Conservation (phyloP, 2,888 invertebrate genomes). For the Mythimna lalbum region DNA sequence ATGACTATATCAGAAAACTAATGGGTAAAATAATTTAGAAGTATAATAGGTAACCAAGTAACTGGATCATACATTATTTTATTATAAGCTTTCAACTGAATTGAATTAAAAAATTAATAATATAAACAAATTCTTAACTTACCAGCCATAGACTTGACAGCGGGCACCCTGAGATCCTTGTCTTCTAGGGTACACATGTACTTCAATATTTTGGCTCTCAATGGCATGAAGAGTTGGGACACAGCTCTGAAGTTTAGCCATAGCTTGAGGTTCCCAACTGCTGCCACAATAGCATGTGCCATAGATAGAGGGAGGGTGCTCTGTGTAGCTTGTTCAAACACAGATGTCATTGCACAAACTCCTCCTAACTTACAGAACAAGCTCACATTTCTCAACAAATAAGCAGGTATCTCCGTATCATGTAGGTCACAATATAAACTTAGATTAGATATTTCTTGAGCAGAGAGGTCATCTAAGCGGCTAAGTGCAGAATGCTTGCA, state of each 20-base stretch:
- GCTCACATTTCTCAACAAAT: constrained; percentile 97
- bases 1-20: neutral
- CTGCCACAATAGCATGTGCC: constrained; percentile 97
- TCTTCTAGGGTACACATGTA: constrained; percentile 98
- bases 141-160: constrained; percentile 98
- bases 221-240: constrained; percentile 96
- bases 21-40: too few relatives aligned
- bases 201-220: constrained; percentile 96
- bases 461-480: constrained; percentile 95
- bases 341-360: constrained; percentile 95
- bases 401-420: constrained; percentile 98
- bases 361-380: constrained; percentile 98
- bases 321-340: constrained; percentile 95
- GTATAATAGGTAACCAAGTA: too few relatives aligned
- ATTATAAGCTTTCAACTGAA: too few relatives aligned
- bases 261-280: constrained; percentile 97
- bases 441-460: constrained; percentile 95
- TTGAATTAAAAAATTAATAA: too few relatives aligned
- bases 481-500: constrained; percentile 96
- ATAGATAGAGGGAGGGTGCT: constrained; percentile 95
- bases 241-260: constrained; percentile 98
- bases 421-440: constrained; percentile 97
- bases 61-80: too few relatives aligned
- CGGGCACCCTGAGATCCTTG: constrained; percentile 96
- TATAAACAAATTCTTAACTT: constrained; percentile 64